Conservation (phyloP, 2,888 invertebrate species). For the Sarcophaga carnaria region DNA sequence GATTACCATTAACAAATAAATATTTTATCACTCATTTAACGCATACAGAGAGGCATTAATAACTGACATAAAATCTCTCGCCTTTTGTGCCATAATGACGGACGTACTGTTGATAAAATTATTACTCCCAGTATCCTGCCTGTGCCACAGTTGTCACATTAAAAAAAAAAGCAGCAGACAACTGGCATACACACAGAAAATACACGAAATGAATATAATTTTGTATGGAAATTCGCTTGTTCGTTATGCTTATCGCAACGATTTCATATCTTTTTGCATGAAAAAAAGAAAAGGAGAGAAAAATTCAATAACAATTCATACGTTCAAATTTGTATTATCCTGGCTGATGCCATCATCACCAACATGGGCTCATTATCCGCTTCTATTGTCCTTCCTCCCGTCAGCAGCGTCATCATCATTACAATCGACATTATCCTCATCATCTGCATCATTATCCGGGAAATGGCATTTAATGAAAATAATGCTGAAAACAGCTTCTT, state of each 20-base stretch:
- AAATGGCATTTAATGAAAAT: neutral
- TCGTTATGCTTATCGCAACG: neutral
- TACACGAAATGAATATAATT: neutral
- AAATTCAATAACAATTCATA: conserved; percentile 21
- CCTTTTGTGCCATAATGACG: neutral
- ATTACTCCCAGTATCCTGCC: neutral
- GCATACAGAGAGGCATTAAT: neutral
- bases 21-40: neutral
- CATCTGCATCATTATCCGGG: neutral
- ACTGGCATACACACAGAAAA: neutral
- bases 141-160: neutral
- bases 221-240: neutral
- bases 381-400: neutral
- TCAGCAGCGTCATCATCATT: neutral
- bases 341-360: conserved; percentile 3
- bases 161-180: too few relatives aligned
- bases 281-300: too few relatives aligned
- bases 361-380: neutral
- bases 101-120: neutral
- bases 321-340: conserved; percentile 2
- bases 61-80: neutral
- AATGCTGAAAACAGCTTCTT: conserved; percentile 6
- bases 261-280: neutral
- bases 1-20: neutral
- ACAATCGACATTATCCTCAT: neutral